Evolutionary conservation across 2,888 invertebrate genomes (phyloP).

Genomic region (Ganaspis brasiliensis): DNA sequence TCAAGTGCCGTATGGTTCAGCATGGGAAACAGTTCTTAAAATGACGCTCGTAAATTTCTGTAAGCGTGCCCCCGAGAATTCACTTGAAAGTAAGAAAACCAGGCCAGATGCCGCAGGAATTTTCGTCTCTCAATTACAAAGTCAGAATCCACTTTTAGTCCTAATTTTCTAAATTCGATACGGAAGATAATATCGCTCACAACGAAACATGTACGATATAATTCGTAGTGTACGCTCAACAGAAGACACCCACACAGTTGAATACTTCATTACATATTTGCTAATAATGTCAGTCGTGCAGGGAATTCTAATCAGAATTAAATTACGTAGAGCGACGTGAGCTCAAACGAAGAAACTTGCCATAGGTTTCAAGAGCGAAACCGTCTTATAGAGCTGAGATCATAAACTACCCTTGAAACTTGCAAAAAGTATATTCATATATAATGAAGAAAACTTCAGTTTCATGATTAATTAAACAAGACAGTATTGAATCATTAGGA

Average conservation of each 20-base stretch:
- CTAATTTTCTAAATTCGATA: background rate
- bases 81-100: slow-evolving; percentile 52
- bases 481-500: background rate
- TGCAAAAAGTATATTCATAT: slow-evolving; percentile 32
- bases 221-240: background rate
- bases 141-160: background rate
- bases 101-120: background rate
- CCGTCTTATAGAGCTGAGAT: slow-evolving; percentile 1
- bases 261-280: slow-evolving; percentile 9
- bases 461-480: slow-evolving; percentile 26
- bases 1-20: slow-evolving; percentile 64
- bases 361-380: slow-evolving; percentile 24
- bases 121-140: slow-evolving; percentile 12
- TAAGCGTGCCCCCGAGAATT: slow-evolving; percentile 66
- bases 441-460: background rate
- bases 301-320: slow-evolving; percentile 30
- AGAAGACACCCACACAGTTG: background rate
- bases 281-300: slow-evolving; percentile 16
- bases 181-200: no score
- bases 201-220: no score
- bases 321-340: slow-evolving; percentile 51
- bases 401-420: slow-evolving; percentile 25
- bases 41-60: slow-evolving; percentile 69
- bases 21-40: slow-evolving; percentile 69
- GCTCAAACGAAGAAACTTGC: slow-evolving; percentile 29